Percentiles rank a stretch among this genome's conserved stretches.
Evolutionary conservation across 2,797 vertebrate species (phyloP).

Genomic region (Taenioides sp.): DNA sequence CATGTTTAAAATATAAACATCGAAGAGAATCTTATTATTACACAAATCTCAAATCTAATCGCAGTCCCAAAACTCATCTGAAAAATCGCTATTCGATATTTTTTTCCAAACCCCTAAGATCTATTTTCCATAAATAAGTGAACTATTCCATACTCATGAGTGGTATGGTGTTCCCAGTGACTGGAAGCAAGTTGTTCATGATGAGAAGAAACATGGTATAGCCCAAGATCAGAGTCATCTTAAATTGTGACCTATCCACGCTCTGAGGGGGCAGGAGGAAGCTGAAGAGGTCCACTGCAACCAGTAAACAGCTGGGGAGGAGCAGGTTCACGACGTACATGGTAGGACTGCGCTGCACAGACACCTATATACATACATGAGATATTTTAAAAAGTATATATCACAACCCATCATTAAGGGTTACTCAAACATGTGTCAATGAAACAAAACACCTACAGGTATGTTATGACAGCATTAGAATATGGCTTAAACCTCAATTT

Average conservation of each 20-base stretch:
- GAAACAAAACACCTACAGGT: no score
- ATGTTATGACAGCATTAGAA: no score
- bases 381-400: no score
- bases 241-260: conserved; percentile 62
- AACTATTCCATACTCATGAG: conserved; percentile 51
- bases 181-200: conserved; percentile 65
- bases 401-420: no score
- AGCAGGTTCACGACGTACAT: conserved; percentile 68
- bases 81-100: no score
- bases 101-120: no score
- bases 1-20: no score
- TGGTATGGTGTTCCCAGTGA: conserved; percentile 54
- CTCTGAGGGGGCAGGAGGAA: conserved; percentile 65
- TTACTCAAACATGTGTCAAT: no score
- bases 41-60: no score
- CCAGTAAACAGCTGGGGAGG: conserved; percentile 68
- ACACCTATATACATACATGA: neutral
- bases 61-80: no score
- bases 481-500: no score
- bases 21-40: no score
- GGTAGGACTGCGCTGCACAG: conserved; percentile 45
- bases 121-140: neutral
- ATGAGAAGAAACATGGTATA: conserved; percentile 70
- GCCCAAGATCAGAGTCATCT: conserved; percentile 72
- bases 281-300: conserved; percentile 67